Evolutionary conservation across 2,113 vertebrate genomes (phyloP), one percentile per base, ranked within the genome.

Genomic region (Vulpes lagopus): DNA sequence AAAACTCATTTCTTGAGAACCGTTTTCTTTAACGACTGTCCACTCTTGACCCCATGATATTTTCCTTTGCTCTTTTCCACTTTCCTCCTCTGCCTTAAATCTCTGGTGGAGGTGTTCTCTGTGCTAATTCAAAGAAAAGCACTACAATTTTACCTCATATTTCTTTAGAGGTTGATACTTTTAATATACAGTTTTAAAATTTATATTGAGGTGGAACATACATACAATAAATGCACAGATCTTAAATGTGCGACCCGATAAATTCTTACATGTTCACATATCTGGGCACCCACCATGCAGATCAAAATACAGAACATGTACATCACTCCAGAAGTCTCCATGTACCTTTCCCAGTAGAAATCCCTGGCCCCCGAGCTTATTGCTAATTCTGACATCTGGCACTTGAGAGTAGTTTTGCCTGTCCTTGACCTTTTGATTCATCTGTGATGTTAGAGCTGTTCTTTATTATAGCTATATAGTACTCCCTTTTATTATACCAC

Each of bases 91-190:
- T 79, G 43, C 35, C 22, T 35, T 80, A 74, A 90, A 62, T 94
- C 23, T 73, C 73, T 86, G 11, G 17, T 97, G 49, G 85, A 19
- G 11, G 30, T 82, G 71, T 89, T 90, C 57, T 60, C 2, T 53
- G 14, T 91, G 60, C 30, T 88, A 43, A 35, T 8, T 43, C 32
- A 89, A 78, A 51, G 64, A 89, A 93, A 94, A 85, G 59, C 53
- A 73, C 80, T 43, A 67, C 59, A 65, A 0, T 96, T 30, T 86
- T 93, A 81, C 53, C 38, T 89, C 57, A 16, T 11, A 8, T 79
- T 96, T 94, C 23, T 89, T 94, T 92, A 92, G 73, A 85, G 10
- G 55, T 89, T 86, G n/a, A 32, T 90, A 73, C 51, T 69, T 95
- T 85, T 55, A 89, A 74, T 73, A 38, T 86, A 91, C 0, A 59